Base-by-base conservation (phyloP, 1,140 invertebrate genomes). In the Pogonus chalceus region DNA sequence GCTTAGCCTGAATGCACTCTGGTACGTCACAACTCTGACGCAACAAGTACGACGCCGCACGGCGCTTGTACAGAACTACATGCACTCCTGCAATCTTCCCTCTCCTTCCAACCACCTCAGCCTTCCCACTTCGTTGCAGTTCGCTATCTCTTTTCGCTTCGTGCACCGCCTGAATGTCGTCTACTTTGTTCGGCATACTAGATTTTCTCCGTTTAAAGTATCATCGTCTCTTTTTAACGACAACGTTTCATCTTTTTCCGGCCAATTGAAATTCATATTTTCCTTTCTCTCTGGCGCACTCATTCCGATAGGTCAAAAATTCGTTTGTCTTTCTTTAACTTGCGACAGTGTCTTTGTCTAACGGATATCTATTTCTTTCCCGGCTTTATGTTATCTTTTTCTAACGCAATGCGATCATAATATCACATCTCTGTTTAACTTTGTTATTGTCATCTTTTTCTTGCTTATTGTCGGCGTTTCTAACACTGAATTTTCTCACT, bases 11-110 rank as follows among this genome's bases (percentile, higher is more conserved):
- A 43, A 43, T 43, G 37, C 37, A 43, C 64, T 63, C 61, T 62
- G 63, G 62, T 67, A 68, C 67, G 66, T 67, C 67, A 67, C 63
- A 60, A 57, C 62, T 51, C 62, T 66, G 68, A 69, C 64, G 66
- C 68, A 69, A 69, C 65, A 69, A 70, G 68, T 70, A 65, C 67
- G 67, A 69, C 66, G 64, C 66, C 65, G 63, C 59, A 59, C 65
- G 66, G 64, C 67, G 65, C 61, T 66, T 65, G 62, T 58, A 68
- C 67, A 66, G 65, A 43, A 43, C 37, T 43, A 43, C 37, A 4
- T 31, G 37, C 37, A 43, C 37, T 43, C 37, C 37, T 43, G 37
- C 37, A 43, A 43, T 43, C 37, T 43, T 43, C 37, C 37, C 37
- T 43, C 37, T 43, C 37, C 37, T 43, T 43, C 18, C 37, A 43